phyloP scores from a whole-genome alignment of 2,113 vertebrate genomes.

The Dasypus novemcinctus region DNA sequence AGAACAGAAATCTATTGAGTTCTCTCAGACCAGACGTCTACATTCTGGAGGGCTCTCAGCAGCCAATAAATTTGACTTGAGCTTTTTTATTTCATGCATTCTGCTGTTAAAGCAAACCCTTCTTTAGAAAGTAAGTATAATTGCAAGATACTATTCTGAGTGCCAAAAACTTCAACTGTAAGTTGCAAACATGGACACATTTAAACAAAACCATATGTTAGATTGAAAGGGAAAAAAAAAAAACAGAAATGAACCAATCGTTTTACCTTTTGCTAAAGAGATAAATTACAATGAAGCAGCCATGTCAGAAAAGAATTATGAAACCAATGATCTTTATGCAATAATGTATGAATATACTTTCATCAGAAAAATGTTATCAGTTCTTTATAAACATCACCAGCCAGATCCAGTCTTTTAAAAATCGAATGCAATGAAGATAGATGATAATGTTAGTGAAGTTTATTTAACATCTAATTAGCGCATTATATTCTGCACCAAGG shows the following conservation, averaged over 20 bases:
- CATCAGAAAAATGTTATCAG: slow-evolving; percentile 22
- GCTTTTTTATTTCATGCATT: slow-evolving; percentile 83
- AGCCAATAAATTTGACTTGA: slow-evolving; percentile 87
- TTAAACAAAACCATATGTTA: slow-evolving; percentile 88
- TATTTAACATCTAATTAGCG: slow-evolving; percentile 64
- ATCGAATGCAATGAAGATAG: background rate
- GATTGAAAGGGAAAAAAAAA: slow-evolving; percentile 63
- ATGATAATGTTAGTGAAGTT: slow-evolving; percentile 48
- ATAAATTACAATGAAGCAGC: slow-evolving; percentile 73
- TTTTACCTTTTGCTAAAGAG: slow-evolving; percentile 80
- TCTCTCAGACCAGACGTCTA: slow-evolving; percentile 87
- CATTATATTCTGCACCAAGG: slow-evolving; percentile 61
- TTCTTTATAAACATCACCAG: background rate
- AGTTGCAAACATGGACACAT: slow-evolving; percentile 85
- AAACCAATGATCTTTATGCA: slow-evolving; percentile 9
- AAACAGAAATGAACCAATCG: slow-evolving; percentile 71
- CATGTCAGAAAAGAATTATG: slow-evolving; percentile 65
- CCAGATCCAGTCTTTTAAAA: slow-evolving; percentile 44
- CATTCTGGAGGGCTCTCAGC: slow-evolving; percentile 85
- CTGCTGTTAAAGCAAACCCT: slow-evolving; percentile 86
- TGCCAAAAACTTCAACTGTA: slow-evolving; percentile 86
- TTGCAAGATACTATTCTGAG: slow-evolving; percentile 83
- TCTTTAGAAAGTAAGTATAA: slow-evolving; percentile 85
- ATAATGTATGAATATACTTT: slow-evolving; percentile 56
- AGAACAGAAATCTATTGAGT: slow-evolving; percentile 85